phyloP scores from a whole-genome alignment of 2,797 vertebrate species.

The Erithacus rubecula region DNA sequence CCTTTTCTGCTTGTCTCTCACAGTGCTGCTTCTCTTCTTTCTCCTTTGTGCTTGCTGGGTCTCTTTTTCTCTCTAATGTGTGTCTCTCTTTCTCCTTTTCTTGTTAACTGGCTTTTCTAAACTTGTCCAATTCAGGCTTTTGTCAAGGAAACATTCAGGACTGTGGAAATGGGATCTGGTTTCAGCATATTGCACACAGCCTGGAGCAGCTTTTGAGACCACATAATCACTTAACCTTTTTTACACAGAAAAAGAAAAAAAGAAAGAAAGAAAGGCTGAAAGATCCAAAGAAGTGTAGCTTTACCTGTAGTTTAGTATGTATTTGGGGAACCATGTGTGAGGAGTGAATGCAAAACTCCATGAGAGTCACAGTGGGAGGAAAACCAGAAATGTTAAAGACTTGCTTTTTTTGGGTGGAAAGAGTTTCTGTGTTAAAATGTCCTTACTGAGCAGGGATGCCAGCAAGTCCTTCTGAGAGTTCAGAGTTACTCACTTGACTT shows the following conservation, averaged over 20 bases:
- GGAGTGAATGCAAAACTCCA: neutral
- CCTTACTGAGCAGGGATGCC: neutral
- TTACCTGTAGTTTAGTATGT: constrained; percentile 32
- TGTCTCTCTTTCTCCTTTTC: neutral
- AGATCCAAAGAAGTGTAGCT: neutral
- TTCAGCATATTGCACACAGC: constrained; percentile 36
- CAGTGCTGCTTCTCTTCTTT: neutral
- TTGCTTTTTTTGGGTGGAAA: neutral
- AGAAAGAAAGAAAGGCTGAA: neutral
- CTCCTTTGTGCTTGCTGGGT: neutral
- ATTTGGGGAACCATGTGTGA: neutral
- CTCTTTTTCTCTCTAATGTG: neutral
- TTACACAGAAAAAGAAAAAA: constrained; percentile 1
- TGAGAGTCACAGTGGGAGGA: neutral
- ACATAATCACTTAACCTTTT: constrained; percentile 41
- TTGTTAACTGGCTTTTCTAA: constrained; percentile 43
- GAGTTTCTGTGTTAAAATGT: neutral
- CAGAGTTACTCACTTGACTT: neutral
- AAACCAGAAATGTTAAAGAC: neutral
- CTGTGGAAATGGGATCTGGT: constrained; percentile 57
- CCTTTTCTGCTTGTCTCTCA: neutral
- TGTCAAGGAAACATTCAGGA: constrained; percentile 37
- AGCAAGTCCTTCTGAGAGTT: neutral
- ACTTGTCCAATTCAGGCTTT: constrained; percentile 47
- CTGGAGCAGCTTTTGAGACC: constrained; percentile 26